Evolutionary conservation across 2,113 vertebrate species (phyloP).

Genomic region (Lutjanus erythropterus): DNA sequence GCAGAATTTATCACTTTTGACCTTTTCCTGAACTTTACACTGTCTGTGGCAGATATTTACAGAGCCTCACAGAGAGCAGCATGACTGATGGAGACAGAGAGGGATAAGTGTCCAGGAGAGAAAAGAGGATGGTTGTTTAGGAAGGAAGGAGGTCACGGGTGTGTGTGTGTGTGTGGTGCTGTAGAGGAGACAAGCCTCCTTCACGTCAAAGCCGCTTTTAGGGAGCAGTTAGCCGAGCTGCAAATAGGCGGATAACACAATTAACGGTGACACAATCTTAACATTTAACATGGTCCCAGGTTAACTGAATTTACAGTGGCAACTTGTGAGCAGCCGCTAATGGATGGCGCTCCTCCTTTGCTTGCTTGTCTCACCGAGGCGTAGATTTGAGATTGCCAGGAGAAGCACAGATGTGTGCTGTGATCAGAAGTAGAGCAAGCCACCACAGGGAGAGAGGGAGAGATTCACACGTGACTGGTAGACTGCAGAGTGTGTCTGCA

Average conservation of each 20-base stretch:
- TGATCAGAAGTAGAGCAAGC: slow-evolving; percentile 70
- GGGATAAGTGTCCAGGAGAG: slow-evolving; percentile 33
- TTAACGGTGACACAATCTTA: slow-evolving; percentile 46
- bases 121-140: slow-evolving; percentile 21
- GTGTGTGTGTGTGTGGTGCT: slow-evolving; percentile 3
- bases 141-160: slow-evolving; percentile 28
- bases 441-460: slow-evolving; percentile 59
- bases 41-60: slow-evolving; percentile 66
- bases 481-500: slow-evolving; percentile 83
- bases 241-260: slow-evolving; percentile 55
- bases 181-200: slow-evolving; percentile 13
- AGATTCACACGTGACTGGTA: slow-evolving; percentile 72
- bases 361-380: slow-evolving; percentile 47
- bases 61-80: slow-evolving; percentile 38
- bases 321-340: slow-evolving; percentile 37
- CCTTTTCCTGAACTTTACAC: slow-evolving; percentile 77
- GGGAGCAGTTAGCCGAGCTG: slow-evolving; percentile 28
- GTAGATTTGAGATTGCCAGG: slow-evolving; percentile 42
- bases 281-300: slow-evolving; percentile 28
- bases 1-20: slow-evolving; percentile 66
- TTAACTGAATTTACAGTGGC: slow-evolving; percentile 41
- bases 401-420: slow-evolving; percentile 65
- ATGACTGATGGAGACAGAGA: slow-evolving; percentile 47
- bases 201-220: slow-evolving; percentile 50
- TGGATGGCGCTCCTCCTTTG: slow-evolving; percentile 38